phyloP scores from a whole-genome alignment of 2,113 vertebrate species.

The Pungitius pungitius region DNA sequence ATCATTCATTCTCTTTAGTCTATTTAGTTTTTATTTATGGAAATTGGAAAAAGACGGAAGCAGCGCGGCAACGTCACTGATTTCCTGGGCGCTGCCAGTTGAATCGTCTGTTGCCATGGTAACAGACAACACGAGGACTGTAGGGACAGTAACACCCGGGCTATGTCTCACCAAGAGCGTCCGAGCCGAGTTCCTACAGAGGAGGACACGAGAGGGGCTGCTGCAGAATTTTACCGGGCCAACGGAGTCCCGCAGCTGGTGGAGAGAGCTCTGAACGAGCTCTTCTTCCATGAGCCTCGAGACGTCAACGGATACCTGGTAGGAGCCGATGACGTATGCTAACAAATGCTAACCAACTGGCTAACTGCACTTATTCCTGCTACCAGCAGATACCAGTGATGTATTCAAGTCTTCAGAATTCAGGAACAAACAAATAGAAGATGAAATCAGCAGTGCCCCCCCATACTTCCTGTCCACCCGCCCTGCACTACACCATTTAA shows the following conservation, averaged over 20 bases:
- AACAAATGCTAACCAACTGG: neutral
- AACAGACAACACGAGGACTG: slow-evolving; percentile 29
- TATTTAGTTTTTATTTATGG: neutral
- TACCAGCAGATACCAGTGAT: neutral
- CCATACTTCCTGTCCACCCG: neutral
- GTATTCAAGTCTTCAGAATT: neutral
- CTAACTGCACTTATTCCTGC: too few species aligned
- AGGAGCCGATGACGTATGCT: slow-evolving; percentile 3
- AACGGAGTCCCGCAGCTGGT: slow-evolving; percentile 76
- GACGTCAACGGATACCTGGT: slow-evolving; percentile 88
- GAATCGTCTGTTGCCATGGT: slow-evolving; percentile 46
- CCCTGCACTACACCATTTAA: neutral
- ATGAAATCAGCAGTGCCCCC: neutral
- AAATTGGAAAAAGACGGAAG: neutral
- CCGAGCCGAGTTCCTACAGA: slow-evolving; percentile 23
- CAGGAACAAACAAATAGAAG: neutral
- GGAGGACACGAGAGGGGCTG: slow-evolving; percentile 64
- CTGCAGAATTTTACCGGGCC: slow-evolving; percentile 79
- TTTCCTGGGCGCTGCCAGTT: slow-evolving; percentile 25
- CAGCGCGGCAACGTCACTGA: neutral
- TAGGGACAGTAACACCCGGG: neutral
- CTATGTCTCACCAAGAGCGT: slow-evolving; percentile 60
- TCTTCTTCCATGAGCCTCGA: slow-evolving; percentile 72
- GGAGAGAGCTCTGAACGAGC: slow-evolving; percentile 80
- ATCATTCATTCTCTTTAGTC: neutral